Conservation (phyloP, 2,113 vertebrate species). For the Cyprinodon tularosa region DNA sequence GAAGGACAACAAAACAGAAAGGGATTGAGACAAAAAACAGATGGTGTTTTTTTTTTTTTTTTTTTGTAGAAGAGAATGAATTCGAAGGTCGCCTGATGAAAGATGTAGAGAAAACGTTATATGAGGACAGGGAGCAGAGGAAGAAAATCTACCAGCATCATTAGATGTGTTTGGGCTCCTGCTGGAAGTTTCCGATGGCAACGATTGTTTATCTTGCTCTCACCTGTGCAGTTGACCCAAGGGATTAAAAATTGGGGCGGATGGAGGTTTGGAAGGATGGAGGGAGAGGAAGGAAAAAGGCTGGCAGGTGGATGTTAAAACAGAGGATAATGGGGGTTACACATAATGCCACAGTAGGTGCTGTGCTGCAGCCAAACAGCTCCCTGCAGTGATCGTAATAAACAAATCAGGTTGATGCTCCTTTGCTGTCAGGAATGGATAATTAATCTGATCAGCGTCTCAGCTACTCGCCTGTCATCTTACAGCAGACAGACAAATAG, state of each 20-base stretch:
- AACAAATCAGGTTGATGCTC: conserved; percentile 47
- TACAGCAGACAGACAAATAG: neutral
- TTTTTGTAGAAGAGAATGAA: neutral
- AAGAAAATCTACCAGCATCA: conserved; percentile 2
- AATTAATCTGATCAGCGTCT: conserved; percentile 42
- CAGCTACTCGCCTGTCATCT: conserved; percentile 1
- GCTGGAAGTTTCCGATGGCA: conserved; percentile 54
- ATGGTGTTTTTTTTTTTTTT: conserved; percentile 20
- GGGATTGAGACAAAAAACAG: neutral
- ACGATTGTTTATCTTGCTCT: conserved; percentile 49
- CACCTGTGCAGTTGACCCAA: conserved; percentile 50
- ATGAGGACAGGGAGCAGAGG: neutral
- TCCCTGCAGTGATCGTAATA: conserved; percentile 53
- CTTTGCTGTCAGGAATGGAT: conserved; percentile 32
- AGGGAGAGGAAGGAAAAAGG: conserved; percentile 13
- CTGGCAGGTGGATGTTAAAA: neutral
- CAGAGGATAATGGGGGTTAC: conserved; percentile 18
- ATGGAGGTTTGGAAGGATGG: conserved; percentile 8
- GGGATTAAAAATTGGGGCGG: conserved; percentile 29
- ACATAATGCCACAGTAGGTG: conserved; percentile 74
- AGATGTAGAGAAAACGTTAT: neutral
- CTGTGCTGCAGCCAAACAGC: conserved; percentile 56
- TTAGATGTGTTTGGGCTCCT: conserved; percentile 54
- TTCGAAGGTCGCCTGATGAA: neutral
- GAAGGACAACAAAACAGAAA: neutral